These are phyloP conservation scores for Pseudocheirus occidentalis DNA, from an alignment of 2,797 vertebrate genomes.

Conservation along the genomic window DNA sequence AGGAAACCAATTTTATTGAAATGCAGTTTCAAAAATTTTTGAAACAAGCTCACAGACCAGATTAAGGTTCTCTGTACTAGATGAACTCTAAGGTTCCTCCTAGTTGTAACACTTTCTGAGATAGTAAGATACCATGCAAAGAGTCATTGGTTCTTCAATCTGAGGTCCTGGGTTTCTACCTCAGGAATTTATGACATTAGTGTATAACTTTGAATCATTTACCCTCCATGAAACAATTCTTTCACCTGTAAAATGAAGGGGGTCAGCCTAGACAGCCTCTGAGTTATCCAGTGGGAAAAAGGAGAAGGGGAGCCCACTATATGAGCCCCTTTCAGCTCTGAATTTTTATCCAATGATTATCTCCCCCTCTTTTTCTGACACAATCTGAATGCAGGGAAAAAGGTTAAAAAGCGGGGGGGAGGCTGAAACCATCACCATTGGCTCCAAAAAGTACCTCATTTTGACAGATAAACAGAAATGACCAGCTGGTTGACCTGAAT, in stretches of 20 bases:
- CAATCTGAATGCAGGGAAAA: background rate
- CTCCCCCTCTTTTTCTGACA: background rate
- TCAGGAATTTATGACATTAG: background rate
- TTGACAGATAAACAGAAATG: constrained; percentile 41
- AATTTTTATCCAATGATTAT: background rate
- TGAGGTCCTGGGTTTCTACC: background rate
- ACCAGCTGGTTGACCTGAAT: constrained; percentile 19
- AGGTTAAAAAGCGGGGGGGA: background rate
- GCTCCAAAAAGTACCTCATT: background rate
- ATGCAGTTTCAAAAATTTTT: background rate
- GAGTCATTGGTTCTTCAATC: background rate
- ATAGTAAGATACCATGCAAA: background rate
- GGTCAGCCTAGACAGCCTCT: background rate
- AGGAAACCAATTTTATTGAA: background rate
- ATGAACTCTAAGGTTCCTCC: background rate
- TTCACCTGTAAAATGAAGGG: background rate
- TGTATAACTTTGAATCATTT: background rate
- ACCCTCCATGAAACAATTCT: background rate
- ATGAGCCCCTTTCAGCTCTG: background rate
- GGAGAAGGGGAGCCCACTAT: too few species aligned
- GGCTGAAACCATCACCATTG: background rate
- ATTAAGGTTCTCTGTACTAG: background rate
- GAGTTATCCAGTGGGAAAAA: background rate
- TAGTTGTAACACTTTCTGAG: background rate
- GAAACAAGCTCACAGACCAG: background rate